Percentiles rank a stretch among this genome's conserved stretches.
These are phyloP conservation scores for Vanessa atalanta DNA, from an alignment of 1,140 invertebrate species.

Conservation along the genomic window DNA sequence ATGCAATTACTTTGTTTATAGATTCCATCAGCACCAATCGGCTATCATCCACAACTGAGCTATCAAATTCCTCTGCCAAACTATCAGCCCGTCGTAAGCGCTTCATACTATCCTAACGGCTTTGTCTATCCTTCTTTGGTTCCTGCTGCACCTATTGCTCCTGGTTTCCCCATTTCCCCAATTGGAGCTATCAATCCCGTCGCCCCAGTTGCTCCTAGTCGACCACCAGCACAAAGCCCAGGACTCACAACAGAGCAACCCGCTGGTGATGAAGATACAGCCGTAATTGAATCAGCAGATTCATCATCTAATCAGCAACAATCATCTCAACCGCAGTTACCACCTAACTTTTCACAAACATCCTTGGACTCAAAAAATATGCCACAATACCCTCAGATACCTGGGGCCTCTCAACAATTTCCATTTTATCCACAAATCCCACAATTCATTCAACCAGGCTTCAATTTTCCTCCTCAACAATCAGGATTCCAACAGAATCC, in stretches of 20 bases:
- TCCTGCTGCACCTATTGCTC: constrained; percentile 16
- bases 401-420: constrained; percentile 17
- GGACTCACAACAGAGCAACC: constrained; percentile 43
- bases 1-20: constrained; percentile 41
- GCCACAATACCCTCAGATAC: constrained; percentile 42
- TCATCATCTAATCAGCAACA: constrained; percentile 48
- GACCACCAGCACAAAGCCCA: constrained; percentile 31
- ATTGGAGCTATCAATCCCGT: constrained; percentile 11
- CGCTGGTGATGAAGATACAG: constrained; percentile 61
- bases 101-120: constrained; percentile 49
- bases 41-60: constrained; percentile 53
- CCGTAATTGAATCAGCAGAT: constrained; percentile 70
- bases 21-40: constrained; percentile 50
- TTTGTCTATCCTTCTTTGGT: constrained; percentile 42
- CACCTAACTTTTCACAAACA: constrained; percentile 22
- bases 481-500: constrained; percentile 45
- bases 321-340: constrained; percentile 27
- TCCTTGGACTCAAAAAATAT: constrained; percentile 41
- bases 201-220: constrained; percentile 22
- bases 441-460: constrained; percentile 30
- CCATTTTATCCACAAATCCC: constrained; percentile 30
- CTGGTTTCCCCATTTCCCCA: constrained; percentile 20
- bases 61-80: constrained; percentile 48
- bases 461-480: constrained; percentile 28
- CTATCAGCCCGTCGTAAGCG: constrained; percentile 43